Conservation (phyloP, 1,140 invertebrate species). For the Leguminivora glycinivorella region DNA sequence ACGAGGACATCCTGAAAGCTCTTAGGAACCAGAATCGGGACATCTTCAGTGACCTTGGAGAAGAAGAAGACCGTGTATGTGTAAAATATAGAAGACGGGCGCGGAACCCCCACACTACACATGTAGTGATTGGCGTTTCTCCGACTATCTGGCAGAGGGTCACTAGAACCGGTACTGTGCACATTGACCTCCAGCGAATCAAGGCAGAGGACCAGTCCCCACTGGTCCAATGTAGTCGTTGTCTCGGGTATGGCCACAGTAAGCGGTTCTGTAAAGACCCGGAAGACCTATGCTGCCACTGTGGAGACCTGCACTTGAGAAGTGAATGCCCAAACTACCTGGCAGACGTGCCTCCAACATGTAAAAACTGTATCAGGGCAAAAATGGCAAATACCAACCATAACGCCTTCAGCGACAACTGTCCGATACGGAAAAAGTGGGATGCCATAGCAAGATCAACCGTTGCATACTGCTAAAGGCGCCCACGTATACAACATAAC, state of each 20-base stretch:
- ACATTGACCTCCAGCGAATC: conserved; percentile 21
- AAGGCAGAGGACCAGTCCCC: conserved; percentile 35
- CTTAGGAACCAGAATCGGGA: conserved; percentile 38
- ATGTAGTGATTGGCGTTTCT: conserved; percentile 29
- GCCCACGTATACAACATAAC: background rate
- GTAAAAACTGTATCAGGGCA: conserved; percentile 31
- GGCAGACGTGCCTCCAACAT: background rate
- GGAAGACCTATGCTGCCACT: conserved; percentile 31
- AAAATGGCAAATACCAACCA: conserved; percentile 16
- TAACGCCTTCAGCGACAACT: conserved; percentile 28
- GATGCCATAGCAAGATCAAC: conserved; percentile 20
- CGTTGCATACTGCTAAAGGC: background rate
- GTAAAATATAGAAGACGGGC: conserved; percentile 29
- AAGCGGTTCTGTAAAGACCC: conserved; percentile 27
- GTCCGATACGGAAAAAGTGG: conserved; percentile 13
- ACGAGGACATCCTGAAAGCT: no score
- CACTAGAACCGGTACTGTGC: background rate
- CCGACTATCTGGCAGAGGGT: conserved; percentile 19
- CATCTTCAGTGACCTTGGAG: conserved; percentile 5
- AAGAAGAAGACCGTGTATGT: conserved; percentile 21
- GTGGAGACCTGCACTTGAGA: conserved; percentile 30
- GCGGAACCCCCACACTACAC: conserved; percentile 26
- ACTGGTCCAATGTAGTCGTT: conserved; percentile 36
- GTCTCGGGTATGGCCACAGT: conserved; percentile 31
- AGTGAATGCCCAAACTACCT: conserved; percentile 13